Conservation (phyloP, 2,797 vertebrate genomes). For the Sphenodon punctatus region DNA sequence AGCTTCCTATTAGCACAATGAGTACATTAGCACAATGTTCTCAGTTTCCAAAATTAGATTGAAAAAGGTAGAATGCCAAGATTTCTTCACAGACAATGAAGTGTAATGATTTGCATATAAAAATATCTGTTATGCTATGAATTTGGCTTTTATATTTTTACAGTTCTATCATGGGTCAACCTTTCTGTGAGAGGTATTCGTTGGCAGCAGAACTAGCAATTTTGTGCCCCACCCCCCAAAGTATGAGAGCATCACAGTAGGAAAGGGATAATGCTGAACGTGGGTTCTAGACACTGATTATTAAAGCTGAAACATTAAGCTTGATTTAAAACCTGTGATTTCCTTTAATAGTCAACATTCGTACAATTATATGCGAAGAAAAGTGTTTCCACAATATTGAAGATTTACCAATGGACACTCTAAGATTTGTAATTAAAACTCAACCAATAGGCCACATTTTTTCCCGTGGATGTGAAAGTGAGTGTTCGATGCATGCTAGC, state of each 20-base stretch:
- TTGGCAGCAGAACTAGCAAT: background rate
- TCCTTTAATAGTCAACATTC: too few relatives aligned
- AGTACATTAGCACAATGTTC: background rate
- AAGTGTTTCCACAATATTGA: too few relatives aligned
- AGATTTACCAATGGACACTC: too few relatives aligned
- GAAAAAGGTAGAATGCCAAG: constrained; percentile 1
- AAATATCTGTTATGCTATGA: background rate
- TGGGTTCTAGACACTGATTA: too few relatives aligned
- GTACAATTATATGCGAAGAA: too few relatives aligned
- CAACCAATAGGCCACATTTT: background rate
- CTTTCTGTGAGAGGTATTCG: background rate
- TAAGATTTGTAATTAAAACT: background rate
- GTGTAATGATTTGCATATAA: background rate
- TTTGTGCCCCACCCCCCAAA: too few relatives aligned
- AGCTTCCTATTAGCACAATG: background rate
- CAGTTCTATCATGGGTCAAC: background rate
- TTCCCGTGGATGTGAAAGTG: background rate
- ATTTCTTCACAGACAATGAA: too few relatives aligned
- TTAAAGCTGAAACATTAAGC: background rate
- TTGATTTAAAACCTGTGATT: background rate
- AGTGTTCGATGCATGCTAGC: background rate
- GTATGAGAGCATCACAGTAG: background rate
- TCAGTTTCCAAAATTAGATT: constrained; percentile 14
- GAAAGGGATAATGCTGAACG: fast-evolving
- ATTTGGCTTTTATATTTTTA: background rate